Conservation (phyloP, 2,888 invertebrate species). For the Hydriomena furcata region DNA sequence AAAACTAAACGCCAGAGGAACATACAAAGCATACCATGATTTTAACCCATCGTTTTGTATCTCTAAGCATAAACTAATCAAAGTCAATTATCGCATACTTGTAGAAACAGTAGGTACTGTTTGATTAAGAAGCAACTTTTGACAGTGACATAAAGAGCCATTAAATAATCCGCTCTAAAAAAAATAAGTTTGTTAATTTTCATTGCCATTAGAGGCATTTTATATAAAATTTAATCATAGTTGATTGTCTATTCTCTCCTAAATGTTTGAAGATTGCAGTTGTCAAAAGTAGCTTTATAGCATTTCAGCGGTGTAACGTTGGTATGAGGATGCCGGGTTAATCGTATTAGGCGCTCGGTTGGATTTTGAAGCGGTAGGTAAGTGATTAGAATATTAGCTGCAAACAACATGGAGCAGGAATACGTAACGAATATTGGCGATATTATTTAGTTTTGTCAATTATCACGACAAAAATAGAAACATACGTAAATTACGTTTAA, state of each 20-base stretch:
- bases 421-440: too few species aligned
- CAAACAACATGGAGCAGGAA: constrained; percentile 9
- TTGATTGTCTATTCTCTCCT: too few species aligned
- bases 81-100: constrained; percentile 45
- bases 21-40: constrained; percentile 34
- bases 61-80: constrained; percentile 42
- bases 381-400: constrained; percentile 24
- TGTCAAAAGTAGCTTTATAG: constrained; percentile 9
- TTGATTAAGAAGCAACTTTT: background rate
- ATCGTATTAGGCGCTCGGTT: constrained; percentile 29
- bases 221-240: too few species aligned
- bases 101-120: background rate
- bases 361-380: constrained; percentile 19
- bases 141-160: background rate
- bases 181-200: too few species aligned
- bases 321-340: constrained; percentile 19
- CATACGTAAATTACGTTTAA: too few species aligned
- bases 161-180: too few species aligned
- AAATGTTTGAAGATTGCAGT: background rate
- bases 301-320: background rate
- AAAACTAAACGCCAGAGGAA: constrained; percentile 2
- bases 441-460: too few species aligned
- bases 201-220: too few species aligned
- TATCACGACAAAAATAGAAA: too few species aligned
- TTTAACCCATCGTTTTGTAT: constrained; percentile 34